Evolutionary conservation across 2,113 vertebrate species (phyloP).

Genomic region (Phaetusa simplex): DNA sequence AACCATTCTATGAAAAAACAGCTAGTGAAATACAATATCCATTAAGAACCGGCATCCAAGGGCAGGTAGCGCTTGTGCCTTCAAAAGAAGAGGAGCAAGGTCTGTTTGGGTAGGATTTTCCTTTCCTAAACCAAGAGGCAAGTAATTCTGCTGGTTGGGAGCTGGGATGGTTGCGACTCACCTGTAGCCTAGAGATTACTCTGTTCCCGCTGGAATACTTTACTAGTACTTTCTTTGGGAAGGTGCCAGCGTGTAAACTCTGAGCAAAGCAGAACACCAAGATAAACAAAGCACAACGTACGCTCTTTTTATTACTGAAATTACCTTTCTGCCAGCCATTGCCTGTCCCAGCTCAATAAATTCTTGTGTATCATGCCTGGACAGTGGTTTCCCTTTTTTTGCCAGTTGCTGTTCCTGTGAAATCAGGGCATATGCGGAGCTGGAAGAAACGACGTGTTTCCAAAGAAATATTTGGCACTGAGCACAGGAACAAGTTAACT

Average conservation of each 20-base stretch:
- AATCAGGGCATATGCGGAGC: background rate
- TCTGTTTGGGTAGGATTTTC: background rate
- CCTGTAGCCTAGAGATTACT: background rate
- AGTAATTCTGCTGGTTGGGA: background rate
- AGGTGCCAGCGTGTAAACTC: conserved; percentile 35
- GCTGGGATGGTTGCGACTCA: background rate
- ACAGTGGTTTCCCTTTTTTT: background rate
- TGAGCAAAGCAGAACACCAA: background rate
- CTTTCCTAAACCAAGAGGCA: background rate
- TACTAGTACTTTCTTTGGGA: conserved; percentile 29
- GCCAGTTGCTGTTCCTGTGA: conserved; percentile 2
- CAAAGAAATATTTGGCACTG: conserved; percentile 31
- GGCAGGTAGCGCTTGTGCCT: background rate
- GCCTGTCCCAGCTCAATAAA: conserved; percentile 24
- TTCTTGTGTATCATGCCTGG: conserved; percentile 13
- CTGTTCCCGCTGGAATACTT: background rate
- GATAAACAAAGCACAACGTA: conserved; percentile 41
- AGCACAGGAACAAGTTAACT: conserved; percentile 15
- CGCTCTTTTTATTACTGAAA: conserved; percentile 14
- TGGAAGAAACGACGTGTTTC: conserved; percentile 32
- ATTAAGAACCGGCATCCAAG: background rate
- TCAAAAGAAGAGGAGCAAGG: background rate
- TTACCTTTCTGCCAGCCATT: background rate
- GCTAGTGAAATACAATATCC: background rate
- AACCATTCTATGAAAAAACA: background rate